phyloP scores from a whole-genome alignment of 2,888 invertebrate genomes.

The Sarcophaga caerulescens region DNA sequence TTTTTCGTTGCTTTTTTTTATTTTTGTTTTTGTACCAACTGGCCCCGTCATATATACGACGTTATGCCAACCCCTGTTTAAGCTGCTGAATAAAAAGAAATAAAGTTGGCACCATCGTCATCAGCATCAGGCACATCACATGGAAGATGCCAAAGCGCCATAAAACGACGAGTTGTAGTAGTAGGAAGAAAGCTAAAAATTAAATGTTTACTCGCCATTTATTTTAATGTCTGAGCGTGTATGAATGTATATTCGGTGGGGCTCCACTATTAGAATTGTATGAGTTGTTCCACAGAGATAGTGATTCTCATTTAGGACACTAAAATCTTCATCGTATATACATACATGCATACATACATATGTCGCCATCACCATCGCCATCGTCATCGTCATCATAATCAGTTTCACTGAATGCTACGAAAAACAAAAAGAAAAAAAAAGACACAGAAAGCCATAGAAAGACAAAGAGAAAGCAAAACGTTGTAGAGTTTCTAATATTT shows the following conservation, averaged over 20 bases:
- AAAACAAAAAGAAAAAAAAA: too few relatives aligned
- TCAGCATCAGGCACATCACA: slow-evolving; percentile 4
- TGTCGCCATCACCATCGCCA: background rate
- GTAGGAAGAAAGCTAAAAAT: background rate
- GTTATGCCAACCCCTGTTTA: slow-evolving; percentile 15
- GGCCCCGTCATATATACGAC: background rate
- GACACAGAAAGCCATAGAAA: too few relatives aligned
- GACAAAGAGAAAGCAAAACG: too few relatives aligned
- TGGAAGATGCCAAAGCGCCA: background rate
- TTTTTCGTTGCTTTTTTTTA: slow-evolving; percentile 11
- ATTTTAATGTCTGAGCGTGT: background rate
- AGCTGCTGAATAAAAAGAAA: background rate
- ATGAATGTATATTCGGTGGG: background rate
- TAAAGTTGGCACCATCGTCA: slow-evolving; percentile 30
- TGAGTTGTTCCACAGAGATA: slow-evolving; percentile 8
- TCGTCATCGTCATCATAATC: slow-evolving; percentile 5
- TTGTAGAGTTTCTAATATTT: too few relatives aligned
- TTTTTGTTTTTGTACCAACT: background rate
- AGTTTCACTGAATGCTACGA: background rate
- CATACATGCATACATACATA: background rate
- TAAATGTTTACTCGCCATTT: slow-evolving; percentile 41
- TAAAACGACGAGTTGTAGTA: too few relatives aligned
- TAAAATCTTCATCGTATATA: slow-evolving; percentile 1
- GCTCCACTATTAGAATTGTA: slow-evolving; percentile 1
- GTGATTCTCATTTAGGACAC: slow-evolving; percentile 55